A percentile compares a stretch with the other conserved stretches of the same genome.
Conservation (phyloP, 2,113 vertebrate genomes). For the Zingel zingel region DNA sequence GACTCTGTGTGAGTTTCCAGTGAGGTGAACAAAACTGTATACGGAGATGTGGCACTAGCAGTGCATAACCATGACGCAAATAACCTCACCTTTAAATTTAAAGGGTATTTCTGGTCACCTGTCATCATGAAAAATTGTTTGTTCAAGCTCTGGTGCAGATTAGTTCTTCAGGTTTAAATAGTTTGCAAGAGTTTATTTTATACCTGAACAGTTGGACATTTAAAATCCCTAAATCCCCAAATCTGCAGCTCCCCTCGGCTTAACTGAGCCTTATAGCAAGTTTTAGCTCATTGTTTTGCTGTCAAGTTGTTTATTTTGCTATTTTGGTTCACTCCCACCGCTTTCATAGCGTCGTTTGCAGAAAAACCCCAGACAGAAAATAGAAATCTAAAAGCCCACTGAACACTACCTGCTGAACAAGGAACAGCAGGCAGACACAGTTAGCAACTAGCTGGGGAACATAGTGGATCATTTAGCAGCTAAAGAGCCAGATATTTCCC, state of each 20-base stretch:
- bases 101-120: constrained; percentile 38
- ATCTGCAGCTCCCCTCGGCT: background rate
- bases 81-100: constrained; percentile 56
- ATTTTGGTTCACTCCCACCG: background rate
- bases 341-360: no score
- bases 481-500: background rate
- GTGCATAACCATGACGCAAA: constrained; percentile 34
- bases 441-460: background rate
- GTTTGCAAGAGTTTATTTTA: constrained; percentile 42
- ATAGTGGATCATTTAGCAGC: background rate
- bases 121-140: constrained; percentile 59
- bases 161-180: constrained; percentile 33
- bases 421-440: background rate
- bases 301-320: background rate
- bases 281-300: background rate
- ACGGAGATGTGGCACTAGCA: constrained; percentile 17
- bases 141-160: constrained; percentile 26
- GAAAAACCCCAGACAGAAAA: no score
- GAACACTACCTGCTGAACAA: background rate
- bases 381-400: background rate
- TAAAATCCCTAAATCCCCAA: background rate
- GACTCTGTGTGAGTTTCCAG: constrained; percentile 12
- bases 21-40: constrained; percentile 22
- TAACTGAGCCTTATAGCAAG: background rate
- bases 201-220: constrained; percentile 24